Base-by-base conservation (phyloP, 2,888 invertebrate genomes). In the Nomada hirtipes region DNA sequence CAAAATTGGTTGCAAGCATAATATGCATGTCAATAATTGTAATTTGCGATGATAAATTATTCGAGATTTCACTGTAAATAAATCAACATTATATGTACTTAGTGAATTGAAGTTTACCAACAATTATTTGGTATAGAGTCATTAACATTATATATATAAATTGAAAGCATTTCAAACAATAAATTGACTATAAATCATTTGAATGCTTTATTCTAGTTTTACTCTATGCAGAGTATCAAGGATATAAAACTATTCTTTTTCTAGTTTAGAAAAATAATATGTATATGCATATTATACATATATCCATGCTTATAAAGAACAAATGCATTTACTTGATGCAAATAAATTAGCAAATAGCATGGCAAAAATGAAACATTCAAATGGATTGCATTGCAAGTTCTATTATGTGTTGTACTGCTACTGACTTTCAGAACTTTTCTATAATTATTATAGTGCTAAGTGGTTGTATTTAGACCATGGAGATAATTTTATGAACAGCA, bases 381-480 rank as follows among this genome's bases (percentile, higher is more conserved):
- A 57, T 26, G 13, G 4, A 23, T 52, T 69, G 23, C 15, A 36
- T 18, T 15, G 18, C 65, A 65, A 26, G 13, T 47, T 52, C 4
- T 10, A 23, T 29, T 61, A 26, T 64, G 10, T 20, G 44, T 59
- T 4, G 44, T 59, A 59, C 3, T 63, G 10, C 0, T 7, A 15
- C 11, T 20, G 7, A 72, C n/a, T 60, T 20, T 29, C n/a, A 36
- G 2, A 57, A 9, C 29, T 69, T 57, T 69, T 23, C 15, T 42
- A 13, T 42, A 71, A 68, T 36, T 50, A 74, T 52, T 57, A n/a
- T 63, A 78, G 47, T 18, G 9, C 52, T 75, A 53, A 20, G 15
- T 44, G 29, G 20, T 2, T 50, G 4, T 36, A 59, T 50, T 57
- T 50, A 44, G 1, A n/a, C 52, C 26, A 15, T 44, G 2, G 13